Evolutionary conservation across 2,888 invertebrate genomes (phyloP), one percentile per base, ranked within the genome.

Genomic region (Cylindroiulus punctatus): DNA sequence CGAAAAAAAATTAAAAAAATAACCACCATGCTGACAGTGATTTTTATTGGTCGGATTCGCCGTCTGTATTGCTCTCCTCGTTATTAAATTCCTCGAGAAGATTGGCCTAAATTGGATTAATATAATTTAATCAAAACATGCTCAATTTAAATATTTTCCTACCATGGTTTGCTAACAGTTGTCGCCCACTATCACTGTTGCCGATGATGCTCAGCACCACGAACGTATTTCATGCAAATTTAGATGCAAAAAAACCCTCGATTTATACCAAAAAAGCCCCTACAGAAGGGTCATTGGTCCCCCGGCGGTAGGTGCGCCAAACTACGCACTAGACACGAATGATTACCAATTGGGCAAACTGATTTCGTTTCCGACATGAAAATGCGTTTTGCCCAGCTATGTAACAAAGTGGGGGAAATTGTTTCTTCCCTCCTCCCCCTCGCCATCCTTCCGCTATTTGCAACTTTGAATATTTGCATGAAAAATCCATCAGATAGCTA

Each of bases 401-500:
- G 57, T n/a, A 57, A 57, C n/a, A 57, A 57, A 57, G 19, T 57
- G 57, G 57, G 19, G 57, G n/a, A 57, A 57, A 57, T 57, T 19
- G n/a, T 57, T 57, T n/a, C 19, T 57, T 57, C n/a, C 19, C n/a
- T 57, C 57, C 19, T 57, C 57, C n/a, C n/a, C 57, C 57, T n/a
- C 19, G n/a, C n/a, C 57, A 4, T n/a, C 1, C n/a, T n/a, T 57
- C 57, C 57, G 57, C 57, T 57, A 57, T 57, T 57, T 57, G 57
- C 5, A 57, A 57, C n/a, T 57, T 57, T 57, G 57, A n/a, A 57
- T 57, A 57, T 57, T 57, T 57, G 57, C 57, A 57, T 57, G 57
- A 57, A n/a, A n/a, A 57, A 57, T 57, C 57, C 57, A 57, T 57
- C 57, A 57, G 57, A 57, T 19, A 57, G 57, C 57, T 57, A 57